These are phyloP conservation scores for Phalacrocorax carbo DNA, from an alignment of 2,113 vertebrate species.

Conservation along the genomic window DNA sequence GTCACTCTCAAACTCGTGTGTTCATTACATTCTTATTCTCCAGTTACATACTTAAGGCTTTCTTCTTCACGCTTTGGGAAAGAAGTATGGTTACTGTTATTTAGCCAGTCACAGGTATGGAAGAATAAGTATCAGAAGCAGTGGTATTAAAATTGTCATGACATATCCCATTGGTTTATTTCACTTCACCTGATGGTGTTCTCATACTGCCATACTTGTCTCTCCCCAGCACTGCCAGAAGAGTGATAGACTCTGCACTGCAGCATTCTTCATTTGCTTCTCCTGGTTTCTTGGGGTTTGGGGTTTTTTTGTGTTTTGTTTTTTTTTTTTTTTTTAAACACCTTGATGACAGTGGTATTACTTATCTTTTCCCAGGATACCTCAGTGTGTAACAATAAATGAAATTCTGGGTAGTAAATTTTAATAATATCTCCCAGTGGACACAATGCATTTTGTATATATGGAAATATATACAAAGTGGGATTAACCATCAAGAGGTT, in stretches of 20 bases:
- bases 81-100: neutral
- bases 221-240: neutral
- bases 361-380: neutral
- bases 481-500: neutral
- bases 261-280: neutral
- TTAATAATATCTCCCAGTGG: neutral
- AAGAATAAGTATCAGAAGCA: neutral
- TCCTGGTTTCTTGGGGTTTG: neutral
- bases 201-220: neutral
- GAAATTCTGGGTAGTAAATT: neutral
- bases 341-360: neutral
- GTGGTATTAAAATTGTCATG: neutral
- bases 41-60: neutral
- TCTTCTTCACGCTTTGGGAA: neutral
- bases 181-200: neutral
- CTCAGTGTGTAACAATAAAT: neutral
- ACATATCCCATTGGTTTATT: accelerated
- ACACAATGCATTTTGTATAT: neutral
- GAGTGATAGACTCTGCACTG: neutral
- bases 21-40: neutral
- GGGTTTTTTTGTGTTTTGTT: neutral
- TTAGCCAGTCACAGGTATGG: neutral
- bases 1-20: neutral
- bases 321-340: neutral
- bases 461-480: neutral